These are phyloP conservation scores for Naja naja DNA, from an alignment of 2,113 vertebrate genomes.

Conservation along the genomic window DNA sequence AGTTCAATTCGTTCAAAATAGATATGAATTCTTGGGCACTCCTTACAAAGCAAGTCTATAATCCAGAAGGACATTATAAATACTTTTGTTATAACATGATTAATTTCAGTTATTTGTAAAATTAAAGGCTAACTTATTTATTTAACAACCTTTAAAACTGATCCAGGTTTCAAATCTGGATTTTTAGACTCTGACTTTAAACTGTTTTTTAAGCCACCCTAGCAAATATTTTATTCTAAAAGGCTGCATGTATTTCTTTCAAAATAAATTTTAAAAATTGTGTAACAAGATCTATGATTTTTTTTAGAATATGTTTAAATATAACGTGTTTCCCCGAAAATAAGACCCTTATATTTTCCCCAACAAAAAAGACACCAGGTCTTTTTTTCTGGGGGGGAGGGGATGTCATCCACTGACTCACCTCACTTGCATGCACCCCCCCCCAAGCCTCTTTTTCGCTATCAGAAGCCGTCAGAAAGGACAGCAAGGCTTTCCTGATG, in stretches of 20 bases:
- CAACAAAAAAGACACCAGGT: too few relatives aligned
- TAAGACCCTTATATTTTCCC: too few relatives aligned
- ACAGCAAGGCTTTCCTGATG: too few relatives aligned
- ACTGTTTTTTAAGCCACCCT: background rate
- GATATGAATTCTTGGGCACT: conserved; percentile 90
- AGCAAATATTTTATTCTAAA: background rate
- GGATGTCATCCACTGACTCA: too few relatives aligned
- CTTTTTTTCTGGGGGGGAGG: too few relatives aligned
- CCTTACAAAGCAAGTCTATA: conserved; percentile 95
- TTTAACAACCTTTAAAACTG: background rate
- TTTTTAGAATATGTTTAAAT: background rate
- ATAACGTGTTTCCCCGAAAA: too few relatives aligned
- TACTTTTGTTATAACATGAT: conserved; percentile 8
- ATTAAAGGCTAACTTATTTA: background rate
- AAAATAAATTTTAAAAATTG: background rate
- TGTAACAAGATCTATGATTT: background rate
- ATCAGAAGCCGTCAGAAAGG: too few relatives aligned
- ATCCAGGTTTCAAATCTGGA: background rate
- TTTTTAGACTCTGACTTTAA: background rate
- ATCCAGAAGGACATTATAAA: background rate
- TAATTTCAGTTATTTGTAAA: background rate
- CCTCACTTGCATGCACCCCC: too few relatives aligned
- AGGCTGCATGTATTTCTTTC: background rate
- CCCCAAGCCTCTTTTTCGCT: too few relatives aligned
- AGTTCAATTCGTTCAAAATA: conserved; percentile 86